Evolutionary conservation across 2,113 vertebrate genomes (phyloP), one percentile per base, ranked within the genome.

Genomic region (Neodon shergylaensis): DNA sequence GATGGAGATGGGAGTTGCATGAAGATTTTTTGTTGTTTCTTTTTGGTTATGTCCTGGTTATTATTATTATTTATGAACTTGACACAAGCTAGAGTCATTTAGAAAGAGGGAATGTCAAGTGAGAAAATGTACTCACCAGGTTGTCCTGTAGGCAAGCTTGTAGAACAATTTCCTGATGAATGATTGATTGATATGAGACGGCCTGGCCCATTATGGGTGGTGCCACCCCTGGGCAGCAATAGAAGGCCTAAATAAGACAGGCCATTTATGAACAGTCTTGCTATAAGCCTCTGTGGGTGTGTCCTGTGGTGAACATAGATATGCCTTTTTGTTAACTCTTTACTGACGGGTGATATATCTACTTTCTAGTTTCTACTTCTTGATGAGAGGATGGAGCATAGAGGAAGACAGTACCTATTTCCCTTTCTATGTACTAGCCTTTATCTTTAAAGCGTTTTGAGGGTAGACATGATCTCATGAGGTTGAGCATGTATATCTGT

Each of bases 401-500:
- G 24, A 66, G 31, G 21, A 6, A n/a, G 61, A 47, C 63, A 44
- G 21, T 17, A 70, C 76, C 82, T 86, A 33, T 66, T 82, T 95
- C 78, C 54, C 54, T 26, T 92, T 77, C n/a, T 22, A 31, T 65
- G 28, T 61, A 17, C 26, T 33, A 42, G 13, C 36, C 28, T 92
- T 96, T 94, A 49, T 28, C 73, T 89, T 26, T 42, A 82, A 93
- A 81, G 28, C n/a, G 12, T 78, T 83, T 74, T 39, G 39, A 58
- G 54, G 84, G n/a, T 36, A 22, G 52, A 54, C 61, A 39, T 24
- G 54, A 52, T 28, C 31, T 74, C 1, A 28, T 49, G 36, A 90
- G 42, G 10, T 8, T 58, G 73, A 89, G 9, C 89, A 14, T 81
- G 17, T 36, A 28, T n/a, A 81, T 94, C 73, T 92, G 16, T 85